Conservation (phyloP, 2,888 invertebrate species). For the Tricholauxania praeusta region DNA sequence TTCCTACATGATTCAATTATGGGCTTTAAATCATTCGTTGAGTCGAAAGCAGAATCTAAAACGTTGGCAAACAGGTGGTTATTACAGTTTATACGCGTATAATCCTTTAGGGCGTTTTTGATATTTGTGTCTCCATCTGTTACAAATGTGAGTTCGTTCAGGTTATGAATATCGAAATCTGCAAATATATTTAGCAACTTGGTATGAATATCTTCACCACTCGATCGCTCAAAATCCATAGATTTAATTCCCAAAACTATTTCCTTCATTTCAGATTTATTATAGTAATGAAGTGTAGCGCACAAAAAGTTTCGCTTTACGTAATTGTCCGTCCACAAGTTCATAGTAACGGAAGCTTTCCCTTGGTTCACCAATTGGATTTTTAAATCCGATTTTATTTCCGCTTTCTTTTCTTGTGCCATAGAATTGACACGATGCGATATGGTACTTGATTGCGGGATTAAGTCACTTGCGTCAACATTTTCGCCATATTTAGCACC, state of each 20-base stretch:
- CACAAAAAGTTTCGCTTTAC: conserved; percentile 44
- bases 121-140: conserved; percentile 38
- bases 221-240: conserved; percentile 44
- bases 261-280: conserved; percentile 40
- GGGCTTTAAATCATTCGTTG: conserved; percentile 18
- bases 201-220: conserved; percentile 36
- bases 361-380: conserved; percentile 35
- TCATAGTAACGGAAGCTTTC: conserved; percentile 41
- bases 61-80: conserved; percentile 41
- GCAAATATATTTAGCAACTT: conserved; percentile 36
- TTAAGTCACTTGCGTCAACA: neutral
- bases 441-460: neutral
- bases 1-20: conserved; percentile 23
- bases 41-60: conserved; percentile 36
- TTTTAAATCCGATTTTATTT: conserved; percentile 10
- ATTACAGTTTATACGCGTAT: conserved; percentile 38
- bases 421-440: neutral
- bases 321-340: conserved; percentile 47
- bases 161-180: conserved; percentile 41
- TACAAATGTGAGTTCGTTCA: conserved; percentile 37
- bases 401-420: neutral
- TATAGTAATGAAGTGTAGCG: conserved; percentile 45
- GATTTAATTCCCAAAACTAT: conserved; percentile 44
- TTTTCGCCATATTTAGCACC: conserved; percentile 15
- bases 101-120: conserved; percentile 36